Percentiles rank a stretch among this genome's conserved stretches.
phyloP scores from a whole-genome alignment of 2,113 vertebrate genomes.

The Chlorocebus sabaeus region DNA sequence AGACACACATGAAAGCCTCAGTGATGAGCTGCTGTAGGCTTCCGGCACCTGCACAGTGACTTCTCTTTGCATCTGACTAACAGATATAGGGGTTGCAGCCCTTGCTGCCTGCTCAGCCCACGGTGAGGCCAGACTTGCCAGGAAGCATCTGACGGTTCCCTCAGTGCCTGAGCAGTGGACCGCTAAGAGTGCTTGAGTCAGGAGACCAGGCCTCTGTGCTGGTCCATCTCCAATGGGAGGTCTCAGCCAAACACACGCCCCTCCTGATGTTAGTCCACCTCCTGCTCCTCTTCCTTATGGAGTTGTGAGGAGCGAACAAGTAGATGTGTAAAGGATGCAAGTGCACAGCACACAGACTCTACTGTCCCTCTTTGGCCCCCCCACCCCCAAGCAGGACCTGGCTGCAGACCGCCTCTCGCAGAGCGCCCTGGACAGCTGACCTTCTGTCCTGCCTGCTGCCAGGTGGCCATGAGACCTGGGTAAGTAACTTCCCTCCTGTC shows the following conservation, averaged over 20 bases:
- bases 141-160: background rate
- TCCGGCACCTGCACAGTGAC: background rate
- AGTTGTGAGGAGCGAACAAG: too few species aligned
- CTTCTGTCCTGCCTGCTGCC: background rate
- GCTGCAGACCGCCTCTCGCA: fast-evolving
- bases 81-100: background rate
- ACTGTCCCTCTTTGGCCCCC: fast-evolving
- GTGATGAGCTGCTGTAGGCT: background rate
- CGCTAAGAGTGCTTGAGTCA: fast-evolving
- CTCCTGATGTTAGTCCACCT: background rate
- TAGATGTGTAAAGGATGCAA: fast-evolving
- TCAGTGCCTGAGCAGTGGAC: background rate
- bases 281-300: background rate
- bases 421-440: too few species aligned
- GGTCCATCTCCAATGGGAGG: fast-evolving
- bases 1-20: too few species aligned
- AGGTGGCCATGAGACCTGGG: background rate
- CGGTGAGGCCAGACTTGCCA: background rate
- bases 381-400: too few species aligned
- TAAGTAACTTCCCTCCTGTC: background rate
- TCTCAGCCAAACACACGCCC: fast-evolving
- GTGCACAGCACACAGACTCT: background rate
- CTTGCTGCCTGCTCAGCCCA: background rate
- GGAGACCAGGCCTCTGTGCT: too few species aligned
- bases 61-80: background rate